These are phyloP conservation scores for Natator depressus DNA, from an alignment of 2,113 vertebrate species.

Conservation along the genomic window DNA sequence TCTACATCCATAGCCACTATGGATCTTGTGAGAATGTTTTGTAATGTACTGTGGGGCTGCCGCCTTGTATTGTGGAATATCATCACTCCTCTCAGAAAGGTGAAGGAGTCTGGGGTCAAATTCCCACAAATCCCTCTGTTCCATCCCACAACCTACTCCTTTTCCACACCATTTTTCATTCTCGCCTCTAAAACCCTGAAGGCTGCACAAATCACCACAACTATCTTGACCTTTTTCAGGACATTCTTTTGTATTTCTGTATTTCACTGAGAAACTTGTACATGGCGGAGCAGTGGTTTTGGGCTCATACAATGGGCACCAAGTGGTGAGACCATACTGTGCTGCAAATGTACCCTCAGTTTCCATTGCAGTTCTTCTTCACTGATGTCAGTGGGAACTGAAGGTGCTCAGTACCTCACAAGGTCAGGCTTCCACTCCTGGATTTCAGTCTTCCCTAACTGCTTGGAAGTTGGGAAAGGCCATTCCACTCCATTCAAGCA, in stretches of 20 bases:
- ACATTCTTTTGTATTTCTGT: background rate
- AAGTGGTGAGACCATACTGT: background rate
- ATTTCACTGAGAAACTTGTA: background rate
- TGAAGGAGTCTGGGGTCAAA: background rate
- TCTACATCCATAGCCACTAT: too few species aligned
- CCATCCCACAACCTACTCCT: background rate
- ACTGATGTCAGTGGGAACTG: accelerated
- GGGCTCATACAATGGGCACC: background rate
- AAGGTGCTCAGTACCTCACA: accelerated
- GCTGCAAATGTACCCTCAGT: background rate
- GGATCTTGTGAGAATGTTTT: background rate
- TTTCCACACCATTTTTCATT: background rate
- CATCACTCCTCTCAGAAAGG: background rate
- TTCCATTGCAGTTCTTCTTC: background rate
- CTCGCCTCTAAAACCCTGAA: background rate
- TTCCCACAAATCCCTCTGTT: background rate
- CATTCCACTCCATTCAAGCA: background rate
- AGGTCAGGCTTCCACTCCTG: background rate
- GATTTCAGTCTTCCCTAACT: background rate
- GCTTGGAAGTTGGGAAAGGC: background rate
- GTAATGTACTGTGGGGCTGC: background rate
- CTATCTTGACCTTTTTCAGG: background rate
- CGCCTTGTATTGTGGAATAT: background rate
- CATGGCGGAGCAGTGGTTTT: background rate
- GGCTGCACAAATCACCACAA: accelerated